These are phyloP conservation scores for Paramisgurnus dabryanus DNA, from an alignment of 2,113 vertebrate species.

Conservation along the genomic window DNA sequence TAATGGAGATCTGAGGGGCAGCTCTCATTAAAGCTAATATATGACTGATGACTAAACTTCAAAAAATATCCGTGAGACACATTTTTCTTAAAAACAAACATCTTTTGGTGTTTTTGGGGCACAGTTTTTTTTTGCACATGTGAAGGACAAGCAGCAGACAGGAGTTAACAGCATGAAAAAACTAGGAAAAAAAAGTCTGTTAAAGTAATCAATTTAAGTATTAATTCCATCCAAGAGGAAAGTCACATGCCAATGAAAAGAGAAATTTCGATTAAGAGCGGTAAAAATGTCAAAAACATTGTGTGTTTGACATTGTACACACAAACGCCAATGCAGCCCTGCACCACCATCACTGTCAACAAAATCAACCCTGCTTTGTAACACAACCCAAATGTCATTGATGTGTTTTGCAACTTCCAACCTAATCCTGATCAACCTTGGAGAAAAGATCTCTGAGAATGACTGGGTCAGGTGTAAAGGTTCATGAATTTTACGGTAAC, in stretches of 20 bases:
- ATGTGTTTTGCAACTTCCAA: not conserved
- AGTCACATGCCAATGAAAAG: not conserved
- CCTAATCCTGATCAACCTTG: not conserved
- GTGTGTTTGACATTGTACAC: not conserved
- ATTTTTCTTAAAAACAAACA: slow-evolving; percentile 42
- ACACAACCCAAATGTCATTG: not conserved
- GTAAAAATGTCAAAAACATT: not conserved
- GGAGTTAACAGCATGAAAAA: not conserved
- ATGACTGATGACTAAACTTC: slow-evolving; percentile 30
- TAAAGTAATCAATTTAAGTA: not conserved
- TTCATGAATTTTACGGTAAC: not conserved
- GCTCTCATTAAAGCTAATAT: slow-evolving; percentile 32
- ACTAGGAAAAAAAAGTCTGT: not conserved
- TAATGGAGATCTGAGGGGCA: slow-evolving; percentile 43
- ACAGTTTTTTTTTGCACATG: slow-evolving; percentile 21
- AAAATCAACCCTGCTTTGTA: not conserved
- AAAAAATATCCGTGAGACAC: slow-evolving; percentile 52
- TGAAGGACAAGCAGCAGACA: slow-evolving; percentile 19
- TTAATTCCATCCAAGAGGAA: not conserved
- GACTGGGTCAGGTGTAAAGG: slow-evolving; percentile 26
- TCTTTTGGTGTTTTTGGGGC: slow-evolving; percentile 4
- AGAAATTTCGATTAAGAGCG: not conserved
- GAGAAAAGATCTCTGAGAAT: slow-evolving; percentile 4
- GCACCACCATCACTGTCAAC: not conserved
- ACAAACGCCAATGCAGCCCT: too few species aligned